A percentile compares a stretch with the other conserved stretches of the same genome.
phyloP scores from a whole-genome alignment of 1,140 invertebrate species.

The Drosophila novamexicana region DNA sequence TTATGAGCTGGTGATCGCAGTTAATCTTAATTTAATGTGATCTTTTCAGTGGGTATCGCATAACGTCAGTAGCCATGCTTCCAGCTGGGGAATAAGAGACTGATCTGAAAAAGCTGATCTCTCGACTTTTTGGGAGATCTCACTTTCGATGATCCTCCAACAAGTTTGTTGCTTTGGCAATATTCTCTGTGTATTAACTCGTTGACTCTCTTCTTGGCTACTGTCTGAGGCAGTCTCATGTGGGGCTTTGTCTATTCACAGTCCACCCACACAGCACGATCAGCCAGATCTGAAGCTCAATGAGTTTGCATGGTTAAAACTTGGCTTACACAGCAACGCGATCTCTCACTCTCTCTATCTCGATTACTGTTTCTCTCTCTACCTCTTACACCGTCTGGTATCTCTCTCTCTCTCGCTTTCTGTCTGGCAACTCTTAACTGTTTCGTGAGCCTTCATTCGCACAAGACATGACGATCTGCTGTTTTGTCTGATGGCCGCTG shows the following conservation, averaged over 20 bases:
- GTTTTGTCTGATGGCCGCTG: slow-evolving; percentile 20
- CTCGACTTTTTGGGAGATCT: background rate
- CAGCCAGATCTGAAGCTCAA: background rate
- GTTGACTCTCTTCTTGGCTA: slow-evolving; percentile 11
- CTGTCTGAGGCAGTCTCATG: slow-evolving; percentile 2
- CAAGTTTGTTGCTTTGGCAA: no score
- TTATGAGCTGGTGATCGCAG: slow-evolving; percentile 9
- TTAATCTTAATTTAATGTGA: slow-evolving; percentile 23
- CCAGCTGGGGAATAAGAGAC: background rate
- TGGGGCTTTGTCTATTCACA: background rate
- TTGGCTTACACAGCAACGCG: background rate
- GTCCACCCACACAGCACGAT: slow-evolving; percentile 24
- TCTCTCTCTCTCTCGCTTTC: background rate
- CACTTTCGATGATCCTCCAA: background rate
- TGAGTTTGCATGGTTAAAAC: background rate
- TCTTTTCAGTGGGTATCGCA: background rate
- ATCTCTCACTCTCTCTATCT: no score
- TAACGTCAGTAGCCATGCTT: background rate
- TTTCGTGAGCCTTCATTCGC: slow-evolving; percentile 39
- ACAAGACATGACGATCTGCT: slow-evolving; percentile 36
- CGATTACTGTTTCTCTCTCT: background rate
- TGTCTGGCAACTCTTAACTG: slow-evolving; percentile 23
- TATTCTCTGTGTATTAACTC: background rate
- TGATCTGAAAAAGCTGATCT: background rate
- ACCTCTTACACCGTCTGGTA: background rate